Base-by-base conservation (phyloP, 2,888 invertebrate species). In the Pemphredon lugubris region DNA sequence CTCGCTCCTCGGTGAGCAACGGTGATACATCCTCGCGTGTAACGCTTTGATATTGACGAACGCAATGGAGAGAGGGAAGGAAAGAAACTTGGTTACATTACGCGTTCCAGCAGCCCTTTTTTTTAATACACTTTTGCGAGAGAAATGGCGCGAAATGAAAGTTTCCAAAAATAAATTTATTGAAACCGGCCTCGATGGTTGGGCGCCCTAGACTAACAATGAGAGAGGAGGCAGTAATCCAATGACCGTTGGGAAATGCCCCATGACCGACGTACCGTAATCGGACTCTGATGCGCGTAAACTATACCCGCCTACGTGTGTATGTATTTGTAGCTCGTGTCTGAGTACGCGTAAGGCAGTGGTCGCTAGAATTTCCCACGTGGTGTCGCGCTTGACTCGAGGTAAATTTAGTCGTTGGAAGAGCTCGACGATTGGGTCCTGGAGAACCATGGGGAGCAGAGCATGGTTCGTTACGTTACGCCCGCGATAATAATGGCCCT, bases 161-260 rank as follows among this genome's bases (percentile, higher is more conserved):
- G 30, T 47, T 30, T 3, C 11, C 47, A 14, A 30, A 18, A 47
- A 14, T 30, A 14, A 23, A 23, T 23, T 34, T n/a, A 44, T 20
- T 5, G 54, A 65, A 60, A 65, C 60, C 48, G 37, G 47, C 23
- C 45, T 55, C 16, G n/a, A n/a, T n/a, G n/a, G n/a, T n/a, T n/a
- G n/a, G n/a, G n/a, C n/a, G n/a, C n/a, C n/a, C n/a, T n/a, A n/a
- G n/a, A n/a, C n/a, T n/a, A n/a, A n/a, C n/a, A n/a, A n/a, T n/a
- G n/a, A n/a, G n/a, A n/a, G n/a, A n/a, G n/a, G n/a, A 30, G 7
- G 7, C 20, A 42, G 72, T 73, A 72, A 73, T 67, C 55, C 73
- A 73, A 73, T 63, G 73, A 72, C 45, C 39, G 72, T 73, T 73
- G 73, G 50, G 73, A 73, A 73, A 73, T 73, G n/a, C 58, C 61